A percentile compares a stretch with the other conserved stretches of the same genome.
phyloP scores from a whole-genome alignment of 2,888 invertebrate genomes.

The Hemistola chrysoprasaria region DNA sequence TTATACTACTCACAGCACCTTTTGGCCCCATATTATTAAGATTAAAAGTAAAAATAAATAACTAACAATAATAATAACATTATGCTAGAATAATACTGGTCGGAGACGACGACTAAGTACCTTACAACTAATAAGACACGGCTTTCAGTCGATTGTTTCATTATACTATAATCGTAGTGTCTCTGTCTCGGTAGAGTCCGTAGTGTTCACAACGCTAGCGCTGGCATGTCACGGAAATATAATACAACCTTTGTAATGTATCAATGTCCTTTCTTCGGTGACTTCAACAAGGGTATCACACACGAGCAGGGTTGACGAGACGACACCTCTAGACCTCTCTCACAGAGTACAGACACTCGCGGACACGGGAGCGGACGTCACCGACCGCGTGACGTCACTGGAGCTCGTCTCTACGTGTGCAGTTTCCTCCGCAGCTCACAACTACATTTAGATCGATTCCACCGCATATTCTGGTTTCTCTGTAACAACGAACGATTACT shows the following conservation, averaged over 20 bases:
- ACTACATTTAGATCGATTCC: conserved; percentile 72
- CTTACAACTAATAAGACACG: conserved; percentile 37
- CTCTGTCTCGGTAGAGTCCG: background rate
- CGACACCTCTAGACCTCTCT: too few relatives aligned
- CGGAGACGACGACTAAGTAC: conserved; percentile 37
- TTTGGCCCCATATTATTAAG: conserved; percentile 66
- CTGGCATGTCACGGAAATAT: too few relatives aligned
- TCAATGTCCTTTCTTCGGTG: too few relatives aligned
- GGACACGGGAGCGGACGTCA: too few relatives aligned
- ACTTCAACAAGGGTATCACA: too few relatives aligned
- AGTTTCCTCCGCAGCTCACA: conserved; percentile 53
- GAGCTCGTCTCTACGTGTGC: conserved; percentile 12
- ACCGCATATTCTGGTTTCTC: conserved; percentile 71
- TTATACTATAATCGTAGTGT: too few relatives aligned
- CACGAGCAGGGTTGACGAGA: too few relatives aligned
- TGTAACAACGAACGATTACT: conserved; percentile 63
- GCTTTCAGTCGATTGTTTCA: conserved; percentile 33
- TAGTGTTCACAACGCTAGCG: conserved; percentile 19
- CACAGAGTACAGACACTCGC: too few relatives aligned
- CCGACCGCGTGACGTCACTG: too few relatives aligned
- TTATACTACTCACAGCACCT: conserved; percentile 61
- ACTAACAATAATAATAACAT: conserved; percentile 57
- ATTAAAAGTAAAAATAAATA: conserved; percentile 54
- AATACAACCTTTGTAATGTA: too few relatives aligned
- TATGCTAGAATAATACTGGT: too few relatives aligned